These are phyloP conservation scores for Hyphantria cunea DNA, from an alignment of 1,140 invertebrate species.

Conservation along the genomic window DNA sequence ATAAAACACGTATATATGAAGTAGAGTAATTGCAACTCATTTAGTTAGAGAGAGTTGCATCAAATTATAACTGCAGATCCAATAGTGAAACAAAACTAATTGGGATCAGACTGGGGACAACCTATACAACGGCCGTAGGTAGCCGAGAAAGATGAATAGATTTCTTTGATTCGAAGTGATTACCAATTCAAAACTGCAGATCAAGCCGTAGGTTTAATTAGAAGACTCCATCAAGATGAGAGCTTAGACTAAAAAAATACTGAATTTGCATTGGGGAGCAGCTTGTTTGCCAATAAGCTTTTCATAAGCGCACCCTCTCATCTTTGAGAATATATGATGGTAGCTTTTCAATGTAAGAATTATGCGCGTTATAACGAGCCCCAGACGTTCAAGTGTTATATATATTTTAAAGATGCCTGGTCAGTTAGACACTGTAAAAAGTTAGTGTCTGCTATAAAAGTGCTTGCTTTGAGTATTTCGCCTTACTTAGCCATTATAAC, in stretches of 20 bases:
- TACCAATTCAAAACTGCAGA: conserved; percentile 68
- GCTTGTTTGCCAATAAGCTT: conserved; percentile 34
- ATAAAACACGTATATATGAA: not conserved
- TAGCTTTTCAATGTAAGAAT: not conserved
- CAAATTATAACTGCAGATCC: not conserved
- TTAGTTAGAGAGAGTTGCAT: conserved; percentile 3
- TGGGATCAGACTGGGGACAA: conserved; percentile 57
- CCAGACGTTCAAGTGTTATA: too few relatives aligned
- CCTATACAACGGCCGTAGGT: conserved; percentile 59
- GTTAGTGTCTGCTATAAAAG: too few relatives aligned
- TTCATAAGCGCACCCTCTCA: conserved; percentile 1
- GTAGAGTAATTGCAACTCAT: conserved; percentile 8
- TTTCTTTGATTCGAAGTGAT: conserved; percentile 75
- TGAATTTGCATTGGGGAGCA: conserved; percentile 42
- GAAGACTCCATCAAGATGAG: conserved; percentile 46
- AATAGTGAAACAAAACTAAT: conserved; percentile 42
- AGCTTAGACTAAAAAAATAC: conserved; percentile 43
- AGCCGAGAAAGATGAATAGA: conserved; percentile 36
- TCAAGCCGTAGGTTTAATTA: conserved; percentile 54
- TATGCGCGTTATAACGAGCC: too few relatives aligned
- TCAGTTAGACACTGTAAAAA: too few relatives aligned
- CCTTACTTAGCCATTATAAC: too few relatives aligned
- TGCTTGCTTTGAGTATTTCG: too few relatives aligned
- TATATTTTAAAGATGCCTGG: too few relatives aligned
- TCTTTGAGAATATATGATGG: too few relatives aligned